Evolutionary conservation across 2,888 invertebrate species (phyloP).

Genomic region (Ennomos fuscantarius): DNA sequence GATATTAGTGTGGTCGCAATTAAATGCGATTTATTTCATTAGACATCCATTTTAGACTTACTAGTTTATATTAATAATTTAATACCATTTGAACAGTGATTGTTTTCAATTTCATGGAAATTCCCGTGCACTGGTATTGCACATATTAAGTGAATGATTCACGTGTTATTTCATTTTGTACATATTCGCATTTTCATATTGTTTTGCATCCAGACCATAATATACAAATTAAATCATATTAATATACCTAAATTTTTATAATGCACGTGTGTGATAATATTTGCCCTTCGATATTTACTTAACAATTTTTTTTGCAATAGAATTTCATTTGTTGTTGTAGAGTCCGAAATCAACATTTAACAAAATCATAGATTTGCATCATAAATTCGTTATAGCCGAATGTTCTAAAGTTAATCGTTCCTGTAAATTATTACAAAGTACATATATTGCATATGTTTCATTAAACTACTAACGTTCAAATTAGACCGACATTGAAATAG

Average conservation of each 20-base stretch:
- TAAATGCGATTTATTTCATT: constrained; percentile 8
- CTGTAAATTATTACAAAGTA: constrained; percentile 5
- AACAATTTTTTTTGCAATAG: constrained; percentile 68
- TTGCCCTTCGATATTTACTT: constrained; percentile 48
- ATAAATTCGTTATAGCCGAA: constrained; percentile 22
- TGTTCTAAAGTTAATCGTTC: constrained; percentile 25
- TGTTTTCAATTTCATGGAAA: constrained; percentile 42
- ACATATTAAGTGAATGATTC: constrained; percentile 15
- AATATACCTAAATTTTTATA: constrained; percentile 3
- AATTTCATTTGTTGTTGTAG: constrained; percentile 55
- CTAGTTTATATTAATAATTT: constrained; percentile 12
- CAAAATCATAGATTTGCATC: constrained; percentile 28
- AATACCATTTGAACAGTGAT: constrained; percentile 38
- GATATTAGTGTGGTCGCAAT: background rate
- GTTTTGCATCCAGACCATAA: constrained; percentile 22
- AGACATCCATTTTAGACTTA: constrained; percentile 18
- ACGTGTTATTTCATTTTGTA: constrained; percentile 20
- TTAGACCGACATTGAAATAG: constrained; percentile 69
- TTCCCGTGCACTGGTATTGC: constrained; percentile 22
- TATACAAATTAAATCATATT: background rate
- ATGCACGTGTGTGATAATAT: constrained; percentile 65
- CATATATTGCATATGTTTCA: constrained; percentile 21
- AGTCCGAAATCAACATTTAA: constrained; percentile 39
- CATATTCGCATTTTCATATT: constrained; percentile 18
- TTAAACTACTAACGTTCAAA: constrained; percentile 48